Base-by-base conservation (phyloP, 2,113 vertebrate species). In the Aptenodytes forsteri region DNA sequence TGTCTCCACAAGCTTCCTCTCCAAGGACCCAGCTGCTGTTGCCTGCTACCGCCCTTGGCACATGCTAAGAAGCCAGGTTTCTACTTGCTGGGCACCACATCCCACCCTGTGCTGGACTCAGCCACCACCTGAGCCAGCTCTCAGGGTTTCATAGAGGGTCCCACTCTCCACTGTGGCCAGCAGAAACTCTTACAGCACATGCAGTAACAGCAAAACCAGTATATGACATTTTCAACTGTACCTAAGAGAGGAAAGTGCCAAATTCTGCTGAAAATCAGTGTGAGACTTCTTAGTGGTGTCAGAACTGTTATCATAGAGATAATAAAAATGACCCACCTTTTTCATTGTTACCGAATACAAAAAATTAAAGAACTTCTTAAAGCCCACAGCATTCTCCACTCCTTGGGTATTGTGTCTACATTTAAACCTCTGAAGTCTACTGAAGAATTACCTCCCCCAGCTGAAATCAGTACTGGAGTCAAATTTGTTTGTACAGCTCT, bases 121-220 rank as follows among this genome's bases (percentile, higher is more conserved):
- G 7, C 17, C 47, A 29, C 62, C 23, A 40, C n/a, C 34, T 77
- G 25, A 83, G 30, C 11, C 46, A 59, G 21, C 14, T 75, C 50
- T 54, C 20, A 19, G 22, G 30, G 20, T 34, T 87, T 86, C 49
- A 64, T 5, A 67, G 16, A 55, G 21, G 8, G 16, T 59, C 23
- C 16, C 0, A 0, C n/a, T 23, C 46, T 46, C 42, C 2, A 1
- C 38, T 52, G n/a, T 54, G 61, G 32, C 38, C 65, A 65, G 13
- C 34, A 82, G 66, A 65, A 93, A 36, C 16, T 52, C 34, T 59
- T 27, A 26, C 7, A 46, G 69, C 32, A 70, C 27, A 44, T 17
- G 5, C 3, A 73, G 25, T 20, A 70, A 58, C 25, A 49, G 22
- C 61, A 94, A 89, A 90, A 83, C 2, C n/a, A 67, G 23, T 20